These are phyloP conservation scores for Graphium colonna DNA, from an alignment of 2,888 invertebrate species.

Conservation along the genomic window DNA sequence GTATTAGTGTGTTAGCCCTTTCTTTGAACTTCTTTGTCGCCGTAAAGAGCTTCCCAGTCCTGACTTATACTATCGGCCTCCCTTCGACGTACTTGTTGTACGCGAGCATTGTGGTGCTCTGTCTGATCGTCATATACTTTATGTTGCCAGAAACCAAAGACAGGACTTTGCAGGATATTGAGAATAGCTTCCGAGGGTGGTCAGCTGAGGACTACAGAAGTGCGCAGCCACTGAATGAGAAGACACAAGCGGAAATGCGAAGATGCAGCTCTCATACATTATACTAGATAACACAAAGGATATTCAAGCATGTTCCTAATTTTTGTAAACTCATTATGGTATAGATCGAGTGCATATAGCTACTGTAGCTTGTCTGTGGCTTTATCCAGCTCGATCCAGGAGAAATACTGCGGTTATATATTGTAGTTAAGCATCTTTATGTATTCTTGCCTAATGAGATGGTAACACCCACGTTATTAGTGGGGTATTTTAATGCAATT, in stretches of 20 bases:
- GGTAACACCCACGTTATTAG: no score
- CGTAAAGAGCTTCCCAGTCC: slow-evolving; percentile 82
- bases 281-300: slow-evolving; percentile 38
- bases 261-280: slow-evolving; percentile 64
- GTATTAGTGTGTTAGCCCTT: slow-evolving; percentile 80
- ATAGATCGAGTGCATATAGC: no score
- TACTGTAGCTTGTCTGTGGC: no score
- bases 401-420: no score
- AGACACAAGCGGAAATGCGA: slow-evolving; percentile 41
- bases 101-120: slow-evolving; percentile 72
- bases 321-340: no score
- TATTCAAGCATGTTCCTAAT: no score
- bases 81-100: slow-evolving; percentile 82
- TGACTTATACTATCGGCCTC: slow-evolving; percentile 72
- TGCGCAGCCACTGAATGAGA: slow-evolving; percentile 49
- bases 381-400: no score
- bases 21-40: slow-evolving; percentile 83
- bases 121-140: slow-evolving; percentile 77
- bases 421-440: no score
- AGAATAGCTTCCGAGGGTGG: slow-evolving; percentile 70
- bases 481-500: no score
- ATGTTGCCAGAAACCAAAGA: slow-evolving; percentile 85
- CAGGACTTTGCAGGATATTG: slow-evolving; percentile 83
- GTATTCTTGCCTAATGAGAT: no score
- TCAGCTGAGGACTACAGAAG: slow-evolving; percentile 44